Conservation (phyloP, 2,797 vertebrate species). For the Eremophila alpestris region DNA sequence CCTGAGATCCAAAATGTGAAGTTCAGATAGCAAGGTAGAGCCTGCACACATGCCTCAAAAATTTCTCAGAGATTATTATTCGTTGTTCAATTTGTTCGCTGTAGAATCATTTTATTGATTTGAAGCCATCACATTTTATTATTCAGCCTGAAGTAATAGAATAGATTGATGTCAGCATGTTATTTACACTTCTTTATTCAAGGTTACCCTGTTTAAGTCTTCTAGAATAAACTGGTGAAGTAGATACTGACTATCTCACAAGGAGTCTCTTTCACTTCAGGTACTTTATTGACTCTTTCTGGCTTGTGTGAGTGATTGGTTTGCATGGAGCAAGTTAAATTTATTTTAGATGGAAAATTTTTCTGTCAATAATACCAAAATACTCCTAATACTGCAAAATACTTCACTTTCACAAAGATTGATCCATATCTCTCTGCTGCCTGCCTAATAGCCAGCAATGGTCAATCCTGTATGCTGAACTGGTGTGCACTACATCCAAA, state of each 20-base stretch:
- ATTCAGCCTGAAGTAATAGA: background rate
- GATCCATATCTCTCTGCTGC: background rate
- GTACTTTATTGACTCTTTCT: background rate
- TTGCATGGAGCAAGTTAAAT: background rate
- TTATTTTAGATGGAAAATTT: background rate
- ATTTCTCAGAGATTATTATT: background rate
- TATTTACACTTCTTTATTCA: background rate
- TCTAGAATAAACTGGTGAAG: background rate
- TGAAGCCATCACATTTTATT: background rate
- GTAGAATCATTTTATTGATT: background rate
- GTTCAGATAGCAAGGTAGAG: background rate
- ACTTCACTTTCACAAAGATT: background rate
- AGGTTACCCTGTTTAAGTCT: background rate
- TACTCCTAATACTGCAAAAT: background rate
- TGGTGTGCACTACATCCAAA: background rate
- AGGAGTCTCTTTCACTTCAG: background rate
- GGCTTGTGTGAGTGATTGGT: background rate
- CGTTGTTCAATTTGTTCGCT: background rate
- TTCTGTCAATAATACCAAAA: background rate
- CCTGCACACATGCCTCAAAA: background rate
- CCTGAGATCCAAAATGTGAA: background rate
- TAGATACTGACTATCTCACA: too few species aligned
- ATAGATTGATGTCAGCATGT: background rate
- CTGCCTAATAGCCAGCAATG: background rate
- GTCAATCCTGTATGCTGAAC: background rate